Evolutionary conservation across 2,888 invertebrate species (phyloP), one percentile per base, ranked within the genome.

Genomic region (Sphaerophoria taeniata): DNA sequence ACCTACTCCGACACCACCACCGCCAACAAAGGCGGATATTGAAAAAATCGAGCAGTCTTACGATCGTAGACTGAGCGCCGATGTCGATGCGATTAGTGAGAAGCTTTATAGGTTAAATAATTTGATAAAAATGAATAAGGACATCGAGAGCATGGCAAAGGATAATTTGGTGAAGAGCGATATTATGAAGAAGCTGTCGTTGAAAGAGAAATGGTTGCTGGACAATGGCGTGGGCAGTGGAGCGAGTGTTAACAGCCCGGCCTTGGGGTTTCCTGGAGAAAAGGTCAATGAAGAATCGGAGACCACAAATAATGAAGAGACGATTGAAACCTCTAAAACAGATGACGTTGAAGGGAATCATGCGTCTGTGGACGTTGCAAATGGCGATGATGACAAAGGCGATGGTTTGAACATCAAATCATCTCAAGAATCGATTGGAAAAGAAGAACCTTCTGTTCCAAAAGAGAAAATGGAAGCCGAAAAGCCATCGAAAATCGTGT

Each of bases 181-280:
- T 77, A 92, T 92, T 47, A 88, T 91, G 71, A 91, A 90, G 60
- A 92, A 92, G 84, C 82, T 92, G 1, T 91, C 90, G 0, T 88
- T 92, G 12, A 92, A 92, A 74, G 92, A 92, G 69, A 90, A 92
- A 84, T 92, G 92, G 92, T 81, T 92, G 60, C 90, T 91, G 5
- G 90, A 92, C 70, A 89, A 88, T 73, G 89, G 89, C 83, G 88
- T 88, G 0, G 87, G 73, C 12, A 56, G 47, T 11, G 34, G 24
- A 7, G 24, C 24, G 2, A 24, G 24, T 24, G 4, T 34, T 4
- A 75, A 31, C 6, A 33, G 7, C 2, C 53, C 83, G 6, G 51
- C 12, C 1, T 33, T 51, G 39, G 67, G 58, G 70, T 71, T 79
- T 65, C 70, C 58, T 72, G 58, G 24, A 11, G 71, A 69, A 11